Conservation (phyloP, 2,113 vertebrate genomes). For the Azemiops feae region DNA sequence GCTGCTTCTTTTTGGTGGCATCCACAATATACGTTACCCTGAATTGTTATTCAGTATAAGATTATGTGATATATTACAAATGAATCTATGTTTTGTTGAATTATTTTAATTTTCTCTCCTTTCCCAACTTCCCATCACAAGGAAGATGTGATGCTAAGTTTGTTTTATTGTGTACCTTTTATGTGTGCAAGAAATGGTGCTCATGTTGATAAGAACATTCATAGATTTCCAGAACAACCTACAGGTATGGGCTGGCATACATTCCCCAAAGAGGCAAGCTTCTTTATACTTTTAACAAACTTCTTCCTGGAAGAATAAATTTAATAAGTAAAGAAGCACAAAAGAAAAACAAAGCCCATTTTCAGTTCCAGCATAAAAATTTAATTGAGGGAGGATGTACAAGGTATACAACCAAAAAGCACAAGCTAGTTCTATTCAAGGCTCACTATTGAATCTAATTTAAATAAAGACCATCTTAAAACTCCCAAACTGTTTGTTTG, state of each 20-base stretch:
- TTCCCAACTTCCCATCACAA: not conserved
- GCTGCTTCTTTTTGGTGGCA: not conserved
- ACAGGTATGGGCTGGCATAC: not conserved
- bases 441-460: not conserved
- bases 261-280: not conserved
- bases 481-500: slow-evolving; percentile 1
- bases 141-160: not conserved
- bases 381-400: not conserved
- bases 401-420: not conserved
- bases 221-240: not conserved
- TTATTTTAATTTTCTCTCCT: not conserved
- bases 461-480: slow-evolving; percentile 16
- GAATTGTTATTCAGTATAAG: not conserved
- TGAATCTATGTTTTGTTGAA: not conserved
- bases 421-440: not conserved
- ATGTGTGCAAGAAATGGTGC: not conserved
- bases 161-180: not conserved
- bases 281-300: not conserved
- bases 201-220: not conserved
- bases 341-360: not conserved
- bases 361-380: not conserved
- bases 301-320: slow-evolving; percentile 14
- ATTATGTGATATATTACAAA: not conserved
- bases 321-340: not conserved
- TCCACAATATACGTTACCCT: not conserved